phyloP scores from a whole-genome alignment of 2,888 invertebrate species.

The Chromoteleia sp. region DNA sequence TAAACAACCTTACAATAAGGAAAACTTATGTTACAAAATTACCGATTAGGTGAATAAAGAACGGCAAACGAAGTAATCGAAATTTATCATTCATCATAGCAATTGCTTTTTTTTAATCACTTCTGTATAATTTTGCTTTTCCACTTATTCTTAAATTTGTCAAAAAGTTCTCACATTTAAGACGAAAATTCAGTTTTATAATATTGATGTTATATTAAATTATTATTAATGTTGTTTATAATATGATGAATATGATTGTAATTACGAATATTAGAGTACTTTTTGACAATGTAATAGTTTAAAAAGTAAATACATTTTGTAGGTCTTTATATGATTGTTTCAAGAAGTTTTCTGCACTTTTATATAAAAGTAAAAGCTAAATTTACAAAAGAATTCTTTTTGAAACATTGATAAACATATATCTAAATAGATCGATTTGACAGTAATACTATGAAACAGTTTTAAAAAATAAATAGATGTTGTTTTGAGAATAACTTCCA shows the following conservation, averaged over 20 bases:
- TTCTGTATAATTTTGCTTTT: slow-evolving; percentile 38
- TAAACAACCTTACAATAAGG: slow-evolving; percentile 13
- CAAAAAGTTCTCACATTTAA: slow-evolving; percentile 35
- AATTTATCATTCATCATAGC: slow-evolving; percentile 51
- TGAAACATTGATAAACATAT: neutral
- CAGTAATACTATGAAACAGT: neutral
- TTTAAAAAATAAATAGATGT: slow-evolving; percentile 15
- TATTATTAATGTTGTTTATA: too few species aligned
- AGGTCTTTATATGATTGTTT: neutral
- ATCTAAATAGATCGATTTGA: neutral
- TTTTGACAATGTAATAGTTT: slow-evolving; percentile 8
- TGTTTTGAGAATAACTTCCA: slow-evolving; percentile 15
- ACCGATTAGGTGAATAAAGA: slow-evolving; percentile 60
- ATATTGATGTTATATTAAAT: too few species aligned
- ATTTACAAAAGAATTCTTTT: neutral
- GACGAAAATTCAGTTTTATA: too few species aligned
- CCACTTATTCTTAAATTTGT: slow-evolving; percentile 18
- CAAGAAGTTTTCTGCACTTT: neutral
- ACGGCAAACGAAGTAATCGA: slow-evolving; percentile 51
- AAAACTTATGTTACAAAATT: slow-evolving; percentile 13
- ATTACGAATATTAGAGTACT: slow-evolving; percentile 4
- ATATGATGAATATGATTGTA: too few species aligned
- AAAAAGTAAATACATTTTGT: neutral
- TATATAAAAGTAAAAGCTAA: neutral
- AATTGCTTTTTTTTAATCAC: slow-evolving; percentile 55